Conservation (phyloP, 2,888 invertebrate genomes). For the Mythimna lalbum region DNA sequence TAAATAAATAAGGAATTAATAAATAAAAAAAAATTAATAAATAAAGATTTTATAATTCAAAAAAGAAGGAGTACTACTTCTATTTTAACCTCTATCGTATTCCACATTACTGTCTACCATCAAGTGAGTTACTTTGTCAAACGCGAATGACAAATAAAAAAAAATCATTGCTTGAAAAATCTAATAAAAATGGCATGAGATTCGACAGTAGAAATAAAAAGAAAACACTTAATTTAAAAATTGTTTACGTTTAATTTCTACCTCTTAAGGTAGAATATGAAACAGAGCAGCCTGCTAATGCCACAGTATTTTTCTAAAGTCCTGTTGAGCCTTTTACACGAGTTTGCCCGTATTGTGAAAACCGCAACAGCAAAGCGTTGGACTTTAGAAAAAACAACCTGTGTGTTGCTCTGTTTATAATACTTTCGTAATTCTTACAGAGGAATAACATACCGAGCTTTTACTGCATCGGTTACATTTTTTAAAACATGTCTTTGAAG, state of each 20-base stretch:
- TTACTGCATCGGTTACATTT: background rate
- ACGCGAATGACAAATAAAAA: background rate
- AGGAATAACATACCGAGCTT: background rate
- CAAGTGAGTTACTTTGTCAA: background rate
- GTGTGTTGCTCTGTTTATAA: slow-evolving; percentile 5
- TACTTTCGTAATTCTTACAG: slow-evolving; percentile 14
- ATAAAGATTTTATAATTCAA: too few species aligned
- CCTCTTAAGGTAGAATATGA: background rate
- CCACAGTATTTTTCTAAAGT: slow-evolving; percentile 24
- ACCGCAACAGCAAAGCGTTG: slow-evolving; percentile 17
- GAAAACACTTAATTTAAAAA: background rate
- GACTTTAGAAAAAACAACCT: slow-evolving; percentile 25
- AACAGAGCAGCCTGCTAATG: background rate
- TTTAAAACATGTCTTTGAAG: too few species aligned
- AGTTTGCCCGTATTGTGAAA: slow-evolving; percentile 25
- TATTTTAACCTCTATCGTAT: too few species aligned
- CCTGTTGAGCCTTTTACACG: background rate
- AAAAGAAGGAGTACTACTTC: too few species aligned
- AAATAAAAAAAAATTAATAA: too few species aligned
- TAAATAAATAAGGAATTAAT: too few species aligned
- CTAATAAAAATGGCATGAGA: background rate
- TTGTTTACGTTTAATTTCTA: too few species aligned
- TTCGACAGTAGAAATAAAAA: background rate
- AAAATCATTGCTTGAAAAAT: background rate
- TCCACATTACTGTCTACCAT: too few species aligned